Evolutionary conservation across 2,797 vertebrate genomes (phyloP).

Genomic region (Linurgus olivaceus): DNA sequence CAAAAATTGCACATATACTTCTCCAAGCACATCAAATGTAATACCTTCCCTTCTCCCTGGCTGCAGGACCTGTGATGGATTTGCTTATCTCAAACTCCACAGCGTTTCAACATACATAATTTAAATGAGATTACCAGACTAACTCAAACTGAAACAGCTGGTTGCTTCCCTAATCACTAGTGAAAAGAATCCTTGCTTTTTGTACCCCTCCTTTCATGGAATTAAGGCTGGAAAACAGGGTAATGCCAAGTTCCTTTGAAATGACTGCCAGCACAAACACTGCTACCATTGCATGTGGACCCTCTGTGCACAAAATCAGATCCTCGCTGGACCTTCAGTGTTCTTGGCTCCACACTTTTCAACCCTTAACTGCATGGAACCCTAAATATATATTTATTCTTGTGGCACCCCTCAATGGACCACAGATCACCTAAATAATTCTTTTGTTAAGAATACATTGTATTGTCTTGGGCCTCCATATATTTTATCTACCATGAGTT

Average conservation of each 20-base stretch:
- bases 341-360: background rate
- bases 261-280: background rate
- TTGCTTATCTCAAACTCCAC: slow-evolving; percentile 36
- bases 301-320: background rate
- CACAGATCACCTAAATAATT: background rate
- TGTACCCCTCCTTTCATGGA: background rate
- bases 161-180: background rate
- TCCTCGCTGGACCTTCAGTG: background rate
- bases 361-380: background rate
- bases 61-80: background rate
- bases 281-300: background rate
- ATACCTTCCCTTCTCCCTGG: background rate
- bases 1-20: background rate
- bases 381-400: background rate
- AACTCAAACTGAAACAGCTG: background rate
- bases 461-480: background rate
- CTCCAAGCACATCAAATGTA: background rate
- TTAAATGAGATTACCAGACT: slow-evolving; percentile 33
- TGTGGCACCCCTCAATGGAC: accelerated
- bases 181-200: background rate
- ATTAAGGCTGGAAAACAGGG: background rate
- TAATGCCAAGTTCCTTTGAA: background rate
- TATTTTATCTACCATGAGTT: background rate
- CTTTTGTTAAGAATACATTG: background rate
- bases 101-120: background rate